Conservation (phyloP, 2,797 vertebrate species). For the Hyperoplus lanceolatus region DNA sequence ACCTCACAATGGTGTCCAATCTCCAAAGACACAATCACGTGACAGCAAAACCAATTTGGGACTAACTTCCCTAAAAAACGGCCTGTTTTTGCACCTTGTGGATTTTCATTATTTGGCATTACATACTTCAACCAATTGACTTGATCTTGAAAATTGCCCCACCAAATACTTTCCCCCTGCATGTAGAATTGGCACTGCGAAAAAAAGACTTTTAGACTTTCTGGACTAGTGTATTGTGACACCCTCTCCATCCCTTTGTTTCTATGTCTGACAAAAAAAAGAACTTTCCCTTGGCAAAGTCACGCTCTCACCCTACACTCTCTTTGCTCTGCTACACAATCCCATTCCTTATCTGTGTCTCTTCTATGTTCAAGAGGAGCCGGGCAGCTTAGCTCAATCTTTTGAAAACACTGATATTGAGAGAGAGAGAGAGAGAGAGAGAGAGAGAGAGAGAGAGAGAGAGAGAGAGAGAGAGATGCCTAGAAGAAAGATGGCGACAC, state of each 20-base stretch:
- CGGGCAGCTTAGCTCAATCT: constrained; percentile 60
- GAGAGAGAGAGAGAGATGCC: constrained; percentile 44
- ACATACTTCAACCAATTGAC: not conserved
- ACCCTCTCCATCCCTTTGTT: constrained; percentile 46
- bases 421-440: too few relatives aligned
- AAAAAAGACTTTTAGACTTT: constrained; percentile 10
- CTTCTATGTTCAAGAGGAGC: constrained; percentile 62
- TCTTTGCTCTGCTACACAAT: constrained; percentile 55
- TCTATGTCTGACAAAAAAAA: constrained; percentile 31
- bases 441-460: too few relatives aligned
- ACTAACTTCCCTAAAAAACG: not conserved
- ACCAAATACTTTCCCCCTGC: not conserved
- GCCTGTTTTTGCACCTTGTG: not conserved
- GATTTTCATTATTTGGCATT: not conserved
- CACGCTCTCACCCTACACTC: constrained; percentile 46
- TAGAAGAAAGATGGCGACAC: constrained; percentile 53
- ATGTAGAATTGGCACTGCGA: not conserved
- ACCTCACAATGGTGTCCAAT: too few relatives aligned
- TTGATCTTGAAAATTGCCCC: not conserved
- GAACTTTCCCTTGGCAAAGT: constrained; percentile 62
- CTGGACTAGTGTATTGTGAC: not conserved
- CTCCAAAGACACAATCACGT: too few relatives aligned
- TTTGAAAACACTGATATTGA: constrained; percentile 74
- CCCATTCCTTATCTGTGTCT: constrained; percentile 62
- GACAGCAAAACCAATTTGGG: not conserved